Conservation (phyloP, 2,888 invertebrate species). For the Nomada goodeniana region DNA sequence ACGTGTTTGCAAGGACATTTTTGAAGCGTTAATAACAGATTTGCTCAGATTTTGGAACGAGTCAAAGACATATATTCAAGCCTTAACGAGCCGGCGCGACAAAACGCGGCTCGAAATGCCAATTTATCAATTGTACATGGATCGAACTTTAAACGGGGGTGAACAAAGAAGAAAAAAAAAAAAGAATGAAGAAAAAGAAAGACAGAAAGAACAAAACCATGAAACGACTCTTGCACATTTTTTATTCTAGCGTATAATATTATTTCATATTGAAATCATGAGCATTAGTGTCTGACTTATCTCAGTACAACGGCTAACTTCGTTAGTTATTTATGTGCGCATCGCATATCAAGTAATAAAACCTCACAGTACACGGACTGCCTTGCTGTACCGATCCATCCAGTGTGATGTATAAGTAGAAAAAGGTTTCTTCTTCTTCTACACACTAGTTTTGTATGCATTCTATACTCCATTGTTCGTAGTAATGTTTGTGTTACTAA, state of each 20-base stretch:
- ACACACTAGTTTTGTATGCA: conserved; percentile 51
- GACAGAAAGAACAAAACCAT: conserved; percentile 43
- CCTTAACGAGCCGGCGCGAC: conserved; percentile 44
- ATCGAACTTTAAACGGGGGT: conserved; percentile 50
- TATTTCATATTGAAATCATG: conserved; percentile 73
- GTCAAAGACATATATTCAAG: conserved; percentile 59
- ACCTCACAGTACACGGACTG: conserved; percentile 72
- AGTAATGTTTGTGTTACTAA: conserved; percentile 54
- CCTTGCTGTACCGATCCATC: conserved; percentile 68
- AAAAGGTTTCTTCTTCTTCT: conserved; percentile 42
- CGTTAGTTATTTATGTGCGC: conserved; percentile 69
- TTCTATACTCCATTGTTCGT: conserved; percentile 57
- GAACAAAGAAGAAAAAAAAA: conserved; percentile 15
- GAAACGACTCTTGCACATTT: conserved; percentile 68
- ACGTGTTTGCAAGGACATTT: conserved; percentile 56
- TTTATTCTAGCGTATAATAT: conserved; percentile 65
- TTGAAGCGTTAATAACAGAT: conserved; percentile 67
- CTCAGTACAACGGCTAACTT: conserved; percentile 63
- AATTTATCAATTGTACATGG: conserved; percentile 60
- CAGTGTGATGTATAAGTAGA: conserved; percentile 55
- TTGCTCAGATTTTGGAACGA: conserved; percentile 74
- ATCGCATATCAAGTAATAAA: conserved; percentile 62
- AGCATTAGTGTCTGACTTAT: conserved; percentile 63
- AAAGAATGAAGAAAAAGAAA: conserved; percentile 16
- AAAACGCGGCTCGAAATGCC: conserved; percentile 42